A percentile compares a stretch with the other conserved stretches of the same genome.
Evolutionary conservation across 1,140 invertebrate genomes (phyloP).

Genomic region (Calephelis nemesis): DNA sequence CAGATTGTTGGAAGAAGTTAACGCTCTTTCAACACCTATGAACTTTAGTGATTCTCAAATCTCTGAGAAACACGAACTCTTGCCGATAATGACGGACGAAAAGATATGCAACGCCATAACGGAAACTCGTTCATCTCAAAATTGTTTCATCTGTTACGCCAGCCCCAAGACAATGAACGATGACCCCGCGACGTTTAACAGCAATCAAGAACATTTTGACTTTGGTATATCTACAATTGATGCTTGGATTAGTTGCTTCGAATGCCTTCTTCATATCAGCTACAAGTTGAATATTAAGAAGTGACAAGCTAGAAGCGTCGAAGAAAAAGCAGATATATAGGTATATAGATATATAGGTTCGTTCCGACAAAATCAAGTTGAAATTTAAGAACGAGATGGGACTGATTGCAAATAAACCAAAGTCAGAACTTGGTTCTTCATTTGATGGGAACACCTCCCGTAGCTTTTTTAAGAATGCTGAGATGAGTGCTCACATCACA

Average conservation of each 20-base stretch:
- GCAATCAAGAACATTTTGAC: neutral
- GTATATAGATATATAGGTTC: neutral
- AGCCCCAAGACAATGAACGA: neutral
- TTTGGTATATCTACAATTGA: constrained; percentile 28
- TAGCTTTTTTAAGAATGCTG: constrained; percentile 48
- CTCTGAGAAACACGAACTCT: neutral
- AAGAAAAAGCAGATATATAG: constrained; percentile 26
- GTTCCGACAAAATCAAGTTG: constrained; percentile 28
- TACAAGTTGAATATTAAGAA: constrained; percentile 31
- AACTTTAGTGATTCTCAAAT: neutral
- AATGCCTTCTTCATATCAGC: constrained; percentile 27
- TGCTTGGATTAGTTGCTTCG: constrained; percentile 27
- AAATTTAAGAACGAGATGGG: constrained; percentile 35
- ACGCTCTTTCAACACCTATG: neutral
- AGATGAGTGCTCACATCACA: constrained; percentile 29
- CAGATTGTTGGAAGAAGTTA: neutral
- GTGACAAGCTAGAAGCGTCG: constrained; percentile 32
- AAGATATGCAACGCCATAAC: neutral
- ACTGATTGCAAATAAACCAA: constrained; percentile 46
- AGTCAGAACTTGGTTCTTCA: constrained; percentile 38
- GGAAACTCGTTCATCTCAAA: neutral
- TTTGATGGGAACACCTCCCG: constrained; percentile 47
- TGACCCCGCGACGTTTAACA: neutral
- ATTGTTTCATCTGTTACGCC: neutral
- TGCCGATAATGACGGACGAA: neutral